A percentile compares a stretch with the other conserved stretches of the same genome.
Evolutionary conservation across 2,888 invertebrate genomes (phyloP).

Genomic region (Empis livida): DNA sequence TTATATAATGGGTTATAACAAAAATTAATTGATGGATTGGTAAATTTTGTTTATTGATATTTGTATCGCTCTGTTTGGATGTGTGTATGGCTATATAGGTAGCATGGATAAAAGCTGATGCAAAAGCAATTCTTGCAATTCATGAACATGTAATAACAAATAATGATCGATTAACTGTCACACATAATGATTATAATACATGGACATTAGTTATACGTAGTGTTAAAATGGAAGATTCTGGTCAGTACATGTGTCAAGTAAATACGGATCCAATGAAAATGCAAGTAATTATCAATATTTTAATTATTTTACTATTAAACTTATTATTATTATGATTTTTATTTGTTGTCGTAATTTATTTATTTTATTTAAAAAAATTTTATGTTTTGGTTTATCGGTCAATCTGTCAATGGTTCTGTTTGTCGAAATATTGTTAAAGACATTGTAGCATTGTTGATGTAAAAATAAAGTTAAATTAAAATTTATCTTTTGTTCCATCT

Average conservation of each 20-base stretch:
- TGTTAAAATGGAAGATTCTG: slow-evolving; percentile 74
- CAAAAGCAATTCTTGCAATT: slow-evolving; percentile 84
- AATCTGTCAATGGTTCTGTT: no score
- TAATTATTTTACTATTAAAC: neutral
- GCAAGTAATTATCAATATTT: slow-evolving; percentile 54
- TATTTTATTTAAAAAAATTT: neutral
- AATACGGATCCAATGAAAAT: slow-evolving; percentile 91
- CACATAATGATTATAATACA: slow-evolving; percentile 84
- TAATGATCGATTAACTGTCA: slow-evolving; percentile 77
- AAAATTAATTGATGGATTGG: no score
- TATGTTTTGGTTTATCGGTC: neutral
- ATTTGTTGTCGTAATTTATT: no score
- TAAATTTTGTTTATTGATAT: slow-evolving; percentile 1
- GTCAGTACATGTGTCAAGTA: slow-evolving; percentile 90
- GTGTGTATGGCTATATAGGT: slow-evolving; percentile 43
- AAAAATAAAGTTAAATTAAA: no score
- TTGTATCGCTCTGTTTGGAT: neutral
- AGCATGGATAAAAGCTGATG: slow-evolving; percentile 90
- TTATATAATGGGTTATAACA: no score
- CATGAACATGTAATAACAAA: slow-evolving; percentile 90
- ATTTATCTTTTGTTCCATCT: no score
- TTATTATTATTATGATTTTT: no score
- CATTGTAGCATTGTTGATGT: no score
- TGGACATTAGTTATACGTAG: slow-evolving; percentile 83
- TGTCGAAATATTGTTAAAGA: no score